A percentile compares a stretch with the other conserved stretches of the same genome.
phyloP scores from a whole-genome alignment of 2,888 invertebrate species.

The Hedya salicella region DNA sequence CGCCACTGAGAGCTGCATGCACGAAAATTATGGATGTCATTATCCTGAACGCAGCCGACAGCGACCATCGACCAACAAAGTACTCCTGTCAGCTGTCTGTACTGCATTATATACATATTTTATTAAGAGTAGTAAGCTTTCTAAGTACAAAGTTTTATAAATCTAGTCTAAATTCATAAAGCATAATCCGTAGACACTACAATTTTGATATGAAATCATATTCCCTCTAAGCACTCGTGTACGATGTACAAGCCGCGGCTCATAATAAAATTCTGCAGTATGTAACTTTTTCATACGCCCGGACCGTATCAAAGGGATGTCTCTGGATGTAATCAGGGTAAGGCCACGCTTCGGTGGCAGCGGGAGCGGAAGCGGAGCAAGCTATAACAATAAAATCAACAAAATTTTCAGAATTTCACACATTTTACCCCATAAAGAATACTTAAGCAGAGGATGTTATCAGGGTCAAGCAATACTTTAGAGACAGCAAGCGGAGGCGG shows the following conservation, averaged over 20 bases:
- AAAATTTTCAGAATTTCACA: too few relatives aligned
- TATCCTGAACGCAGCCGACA: too few relatives aligned
- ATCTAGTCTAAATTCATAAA: background rate
- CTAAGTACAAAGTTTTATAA: background rate
- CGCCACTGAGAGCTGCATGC: too few relatives aligned
- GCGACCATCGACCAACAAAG: too few relatives aligned
- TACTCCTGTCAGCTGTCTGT: too few relatives aligned
- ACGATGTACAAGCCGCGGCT: constrained; percentile 5
- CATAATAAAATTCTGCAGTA: constrained; percentile 42
- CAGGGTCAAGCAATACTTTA: too few relatives aligned
- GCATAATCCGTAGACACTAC: constrained; percentile 1
- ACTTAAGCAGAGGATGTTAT: too few relatives aligned
- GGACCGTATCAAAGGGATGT: constrained; percentile 38
- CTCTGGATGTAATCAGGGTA: constrained; percentile 36
- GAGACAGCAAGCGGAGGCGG: too few relatives aligned
- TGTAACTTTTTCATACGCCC: constrained; percentile 38
- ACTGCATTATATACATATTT: background rate
- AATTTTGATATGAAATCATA: constrained; percentile 17
- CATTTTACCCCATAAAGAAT: too few relatives aligned
- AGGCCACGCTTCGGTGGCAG: background rate
- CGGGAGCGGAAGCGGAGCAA: constrained; percentile 1
- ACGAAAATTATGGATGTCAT: too few relatives aligned
- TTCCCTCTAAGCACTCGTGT: constrained; percentile 2
- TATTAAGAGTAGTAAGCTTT: background rate
- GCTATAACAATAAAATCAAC: background rate